phyloP scores from a whole-genome alignment of 2,113 vertebrate genomes.

The Piprites chloris region DNA sequence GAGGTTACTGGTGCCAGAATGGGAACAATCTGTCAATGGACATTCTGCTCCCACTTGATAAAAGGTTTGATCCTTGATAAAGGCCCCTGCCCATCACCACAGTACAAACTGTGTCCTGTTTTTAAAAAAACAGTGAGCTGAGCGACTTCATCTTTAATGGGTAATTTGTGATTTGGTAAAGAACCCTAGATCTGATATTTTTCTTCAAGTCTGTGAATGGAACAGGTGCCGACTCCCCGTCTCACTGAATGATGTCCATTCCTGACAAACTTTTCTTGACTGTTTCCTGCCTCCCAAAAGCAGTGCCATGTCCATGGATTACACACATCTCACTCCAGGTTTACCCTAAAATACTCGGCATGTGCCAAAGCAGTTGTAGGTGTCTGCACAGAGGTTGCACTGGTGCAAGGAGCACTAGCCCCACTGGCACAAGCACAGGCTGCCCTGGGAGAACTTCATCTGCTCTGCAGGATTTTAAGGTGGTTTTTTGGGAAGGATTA shows the following conservation, averaged over 20 bases:
- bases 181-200: not conserved
- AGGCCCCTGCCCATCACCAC: fast-evolving
- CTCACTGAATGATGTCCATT: not conserved
- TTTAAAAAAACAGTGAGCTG: not conserved
- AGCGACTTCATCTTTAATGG: not conserved
- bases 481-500: fast-evolving
- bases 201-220: not conserved
- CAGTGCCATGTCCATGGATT: not conserved
- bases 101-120: not conserved
- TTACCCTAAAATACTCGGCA: fast-evolving
- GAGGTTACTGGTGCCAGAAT: not conserved
- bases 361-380: fast-evolving
- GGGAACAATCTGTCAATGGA: not conserved
- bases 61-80: not conserved
- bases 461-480: not conserved
- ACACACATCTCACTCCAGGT: not conserved
- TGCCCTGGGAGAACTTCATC: not conserved
- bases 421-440: fast-evolving
- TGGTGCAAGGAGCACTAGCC: not conserved
- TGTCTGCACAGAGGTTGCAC: not conserved
- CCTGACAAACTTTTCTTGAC: not conserved
- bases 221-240: not conserved
- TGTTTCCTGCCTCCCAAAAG: not conserved
- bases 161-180: not conserved
- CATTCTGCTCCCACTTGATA: not conserved